A percentile compares a stretch with the other conserved stretches of the same genome.
Conservation (phyloP, 2,888 invertebrate genomes). For the Nomada ruficornis region DNA sequence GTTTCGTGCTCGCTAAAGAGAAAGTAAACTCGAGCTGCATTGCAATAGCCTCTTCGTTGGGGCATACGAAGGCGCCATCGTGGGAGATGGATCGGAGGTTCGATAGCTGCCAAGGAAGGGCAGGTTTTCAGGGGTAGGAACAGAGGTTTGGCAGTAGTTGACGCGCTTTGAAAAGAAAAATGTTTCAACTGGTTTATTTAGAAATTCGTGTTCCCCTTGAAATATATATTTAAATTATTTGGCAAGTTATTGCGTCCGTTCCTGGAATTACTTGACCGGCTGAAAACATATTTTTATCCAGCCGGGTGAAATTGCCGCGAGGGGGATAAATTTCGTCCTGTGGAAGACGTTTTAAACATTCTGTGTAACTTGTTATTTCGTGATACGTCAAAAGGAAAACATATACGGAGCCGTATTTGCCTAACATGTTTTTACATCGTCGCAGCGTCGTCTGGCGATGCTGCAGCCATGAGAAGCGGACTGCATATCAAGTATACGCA, state of each 20-base stretch:
- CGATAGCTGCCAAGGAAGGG: no score
- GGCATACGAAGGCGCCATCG: conserved; percentile 72
- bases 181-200: no score
- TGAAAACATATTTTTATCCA: no score
- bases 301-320: no score
- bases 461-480: no score
- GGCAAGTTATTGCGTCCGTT: no score
- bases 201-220: no score
- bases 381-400: neutral
- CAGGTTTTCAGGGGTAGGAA: no score
- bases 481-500: neutral
- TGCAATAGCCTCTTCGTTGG: conserved; percentile 24
- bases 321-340: neutral
- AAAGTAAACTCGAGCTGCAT: conserved; percentile 37
- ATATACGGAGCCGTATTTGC: neutral
- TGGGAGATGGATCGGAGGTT: conserved; percentile 71
- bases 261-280: no score
- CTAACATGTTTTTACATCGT: conserved; percentile 10
- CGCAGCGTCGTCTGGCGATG: neutral
- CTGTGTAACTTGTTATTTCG: neutral
- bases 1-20: conserved; percentile 43
- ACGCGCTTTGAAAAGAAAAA: no score
- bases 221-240: no score
- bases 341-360: neutral
- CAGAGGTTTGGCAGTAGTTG: neutral